Conservation (phyloP, 2,113 vertebrate species). For the Neopipo cinnamomea region DNA sequence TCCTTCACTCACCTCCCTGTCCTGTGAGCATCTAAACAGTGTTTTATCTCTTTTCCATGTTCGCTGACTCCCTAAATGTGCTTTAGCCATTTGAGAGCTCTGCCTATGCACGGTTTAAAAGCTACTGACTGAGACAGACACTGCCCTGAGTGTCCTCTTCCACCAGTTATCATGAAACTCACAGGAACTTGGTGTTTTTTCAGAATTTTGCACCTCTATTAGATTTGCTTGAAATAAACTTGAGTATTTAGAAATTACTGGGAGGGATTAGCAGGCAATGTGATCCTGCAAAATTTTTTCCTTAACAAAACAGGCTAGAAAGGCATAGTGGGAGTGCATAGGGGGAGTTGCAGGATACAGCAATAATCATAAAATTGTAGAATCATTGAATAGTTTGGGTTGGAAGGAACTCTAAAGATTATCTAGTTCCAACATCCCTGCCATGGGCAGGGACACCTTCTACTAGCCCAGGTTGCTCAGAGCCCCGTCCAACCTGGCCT, state of each 20-base stretch:
- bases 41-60: background rate
- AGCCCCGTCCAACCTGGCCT: background rate
- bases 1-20: background rate
- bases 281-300: background rate
- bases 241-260: background rate
- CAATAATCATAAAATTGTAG: background rate
- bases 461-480: rapidly evolving
- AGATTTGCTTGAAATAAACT: background rate
- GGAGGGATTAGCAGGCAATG: background rate
- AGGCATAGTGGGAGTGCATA: background rate
- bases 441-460: background rate
- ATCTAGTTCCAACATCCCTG: rapidly evolving
- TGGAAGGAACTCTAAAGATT: background rate
- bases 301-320: background rate
- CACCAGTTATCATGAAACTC: background rate
- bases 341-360: background rate
- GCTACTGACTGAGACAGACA: background rate
- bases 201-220: background rate
- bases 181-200: background rate
- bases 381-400: background rate
- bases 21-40: background rate
- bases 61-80: background rate
- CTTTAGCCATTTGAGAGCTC: background rate
- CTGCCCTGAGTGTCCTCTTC: background rate
- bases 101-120: background rate